Conservation (phyloP, 1,140 invertebrate species). For the Papilio polyxenes region DNA sequence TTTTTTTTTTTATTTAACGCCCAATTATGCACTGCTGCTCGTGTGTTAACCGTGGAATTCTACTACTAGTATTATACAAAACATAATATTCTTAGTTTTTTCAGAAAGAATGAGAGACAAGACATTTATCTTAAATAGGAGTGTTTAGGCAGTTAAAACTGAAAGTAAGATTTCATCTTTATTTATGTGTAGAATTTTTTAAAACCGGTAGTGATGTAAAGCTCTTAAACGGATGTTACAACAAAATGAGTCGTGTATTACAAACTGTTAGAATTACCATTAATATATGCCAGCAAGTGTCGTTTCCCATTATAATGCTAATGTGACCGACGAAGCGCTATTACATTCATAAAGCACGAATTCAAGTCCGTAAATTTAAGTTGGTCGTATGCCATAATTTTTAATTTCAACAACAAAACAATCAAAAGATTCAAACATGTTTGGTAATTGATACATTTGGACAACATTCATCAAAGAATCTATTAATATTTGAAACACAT, state of each 20-base stretch:
- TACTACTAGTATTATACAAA: neutral
- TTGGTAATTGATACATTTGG: too few relatives aligned
- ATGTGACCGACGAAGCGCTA: constrained; percentile 12
- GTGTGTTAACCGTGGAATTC: neutral
- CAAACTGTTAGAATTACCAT: constrained; percentile 11
- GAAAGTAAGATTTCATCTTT: neutral
- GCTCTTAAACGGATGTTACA: neutral
- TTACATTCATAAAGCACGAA: constrained; percentile 17
- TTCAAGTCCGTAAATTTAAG: constrained; percentile 7
- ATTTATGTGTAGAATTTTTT: neutral
- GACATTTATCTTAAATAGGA: neutral
- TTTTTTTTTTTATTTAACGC: too few relatives aligned
- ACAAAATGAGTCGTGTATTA: constrained; percentile 2
- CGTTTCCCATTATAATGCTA: constrained; percentile 6
- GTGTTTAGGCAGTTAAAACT: neutral
- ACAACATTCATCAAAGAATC: too few relatives aligned
- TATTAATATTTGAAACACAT: too few relatives aligned
- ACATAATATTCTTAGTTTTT: neutral
- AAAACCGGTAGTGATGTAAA: neutral
- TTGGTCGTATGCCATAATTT: neutral
- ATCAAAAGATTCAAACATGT: neutral
- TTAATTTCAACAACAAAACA: neutral
- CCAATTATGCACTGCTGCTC: too few relatives aligned
- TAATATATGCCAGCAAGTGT: constrained; percentile 25
- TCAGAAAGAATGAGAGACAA: neutral